A percentile compares a stretch with the other conserved stretches of the same genome.
phyloP scores from a whole-genome alignment of 2,888 invertebrate genomes.

The Chydorus sphaericus region DNA sequence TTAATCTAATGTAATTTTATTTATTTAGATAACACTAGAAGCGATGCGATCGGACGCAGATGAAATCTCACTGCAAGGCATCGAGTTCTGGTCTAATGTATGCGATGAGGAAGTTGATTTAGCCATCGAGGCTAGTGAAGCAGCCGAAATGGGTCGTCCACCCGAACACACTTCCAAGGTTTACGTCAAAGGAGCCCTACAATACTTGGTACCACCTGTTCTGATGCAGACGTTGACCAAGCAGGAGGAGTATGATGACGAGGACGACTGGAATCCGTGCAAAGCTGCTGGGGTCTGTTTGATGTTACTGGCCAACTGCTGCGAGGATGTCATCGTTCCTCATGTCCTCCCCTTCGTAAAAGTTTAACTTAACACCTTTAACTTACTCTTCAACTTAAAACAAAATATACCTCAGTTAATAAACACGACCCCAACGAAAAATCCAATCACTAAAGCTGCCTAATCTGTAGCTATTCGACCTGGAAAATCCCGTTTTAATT shows the following conservation, averaged over 20 bases:
- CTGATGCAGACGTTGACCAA: constrained; percentile 86
- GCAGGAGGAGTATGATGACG: constrained; percentile 94
- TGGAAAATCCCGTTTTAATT: too few relatives aligned
- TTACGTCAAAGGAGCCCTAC: constrained; percentile 96
- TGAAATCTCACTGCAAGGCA: constrained; percentile 92
- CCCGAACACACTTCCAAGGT: constrained; percentile 83
- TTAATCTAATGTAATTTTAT: too few relatives aligned
- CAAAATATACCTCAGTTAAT: too few relatives aligned
- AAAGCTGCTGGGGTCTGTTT: constrained; percentile 98
- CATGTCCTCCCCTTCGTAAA: constrained; percentile 92
- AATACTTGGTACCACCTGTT: constrained; percentile 89
- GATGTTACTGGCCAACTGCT: constrained; percentile 92
- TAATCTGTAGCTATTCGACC: too few relatives aligned
- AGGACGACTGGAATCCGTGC: constrained; percentile 98
- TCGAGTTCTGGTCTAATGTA: constrained; percentile 99
- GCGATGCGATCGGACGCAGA: constrained; percentile 96
- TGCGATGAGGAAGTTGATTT: constrained; percentile 98
- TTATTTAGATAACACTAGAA: constrained; percentile 86
- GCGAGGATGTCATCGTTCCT: constrained; percentile 92
- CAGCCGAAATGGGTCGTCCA: constrained; percentile 82
- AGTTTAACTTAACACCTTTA: constrained; percentile 85
- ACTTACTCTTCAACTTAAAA: too few relatives aligned
- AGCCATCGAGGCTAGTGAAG: constrained; percentile 85
- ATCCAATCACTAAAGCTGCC: too few relatives aligned
- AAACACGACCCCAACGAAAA: too few relatives aligned